A percentile compares a stretch with the other conserved stretches of the same genome.
Evolutionary conservation across 2,888 invertebrate genomes (phyloP).

Genomic region (Camponotus fellah): DNA sequence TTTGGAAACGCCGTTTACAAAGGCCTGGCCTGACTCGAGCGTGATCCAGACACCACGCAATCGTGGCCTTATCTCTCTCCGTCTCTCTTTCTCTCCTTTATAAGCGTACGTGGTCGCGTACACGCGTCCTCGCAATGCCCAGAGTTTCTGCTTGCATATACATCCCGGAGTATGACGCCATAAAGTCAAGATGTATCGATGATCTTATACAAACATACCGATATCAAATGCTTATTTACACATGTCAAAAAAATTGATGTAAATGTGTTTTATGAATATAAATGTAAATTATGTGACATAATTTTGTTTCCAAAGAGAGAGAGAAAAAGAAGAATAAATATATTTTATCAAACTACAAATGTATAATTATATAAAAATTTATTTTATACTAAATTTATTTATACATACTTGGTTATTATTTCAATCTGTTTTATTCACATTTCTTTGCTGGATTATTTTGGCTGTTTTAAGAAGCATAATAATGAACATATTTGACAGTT

Average conservation of each 20-base stretch:
- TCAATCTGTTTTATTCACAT: not conserved
- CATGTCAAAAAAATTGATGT: not conserved
- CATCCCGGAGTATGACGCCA: not conserved
- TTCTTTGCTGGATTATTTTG: not conserved
- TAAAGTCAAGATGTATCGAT: not conserved
- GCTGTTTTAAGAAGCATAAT: not conserved
- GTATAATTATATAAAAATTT: not conserved
- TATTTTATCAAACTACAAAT: not conserved
- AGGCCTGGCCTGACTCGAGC: slow-evolving; percentile 73
- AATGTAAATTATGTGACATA: not conserved
- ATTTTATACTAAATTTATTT: not conserved
- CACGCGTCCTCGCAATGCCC: slow-evolving; percentile 7
- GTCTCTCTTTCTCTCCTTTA: slow-evolving; percentile 16
- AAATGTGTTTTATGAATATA: not conserved
- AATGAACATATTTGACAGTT: not conserved
- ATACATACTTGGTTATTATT: not conserved
- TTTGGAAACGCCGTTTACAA: slow-evolving; percentile 75
- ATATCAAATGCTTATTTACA: not conserved
- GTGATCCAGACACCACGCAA: slow-evolving; percentile 75
- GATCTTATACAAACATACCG: not conserved
- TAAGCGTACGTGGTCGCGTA: slow-evolving; percentile 1
- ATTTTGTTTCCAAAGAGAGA: not conserved
- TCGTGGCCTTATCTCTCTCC: slow-evolving; percentile 68
- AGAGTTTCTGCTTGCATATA: not conserved
- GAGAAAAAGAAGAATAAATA: not conserved